phyloP scores from a whole-genome alignment of 2,113 vertebrate species.

The Poicephalus gulielmi region DNA sequence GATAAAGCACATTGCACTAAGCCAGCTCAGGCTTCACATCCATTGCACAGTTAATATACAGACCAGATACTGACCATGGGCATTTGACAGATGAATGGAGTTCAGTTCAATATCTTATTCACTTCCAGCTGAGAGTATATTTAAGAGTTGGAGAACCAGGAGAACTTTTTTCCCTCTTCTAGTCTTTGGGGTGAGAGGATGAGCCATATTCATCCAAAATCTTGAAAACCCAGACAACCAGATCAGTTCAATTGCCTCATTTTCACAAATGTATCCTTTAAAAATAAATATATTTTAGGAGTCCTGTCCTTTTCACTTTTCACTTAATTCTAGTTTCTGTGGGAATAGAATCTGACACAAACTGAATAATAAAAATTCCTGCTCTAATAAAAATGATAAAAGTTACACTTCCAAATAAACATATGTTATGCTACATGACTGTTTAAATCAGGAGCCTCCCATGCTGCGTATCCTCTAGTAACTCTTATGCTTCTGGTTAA shows the following conservation, averaged over 20 bases:
- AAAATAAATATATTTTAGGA: neutral
- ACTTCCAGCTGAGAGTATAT: neutral
- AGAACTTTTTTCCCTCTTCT: neutral
- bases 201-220: neutral
- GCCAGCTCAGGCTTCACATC: neutral
- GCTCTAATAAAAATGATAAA: neutral
- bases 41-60: neutral
- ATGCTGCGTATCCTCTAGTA: neutral
- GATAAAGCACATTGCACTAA: rapidly evolving
- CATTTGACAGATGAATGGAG: neutral
- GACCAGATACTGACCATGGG: neutral
- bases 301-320: neutral
- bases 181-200: neutral
- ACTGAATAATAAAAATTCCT: neutral
- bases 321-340: neutral
- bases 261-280: neutral
- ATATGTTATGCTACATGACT: neutral
- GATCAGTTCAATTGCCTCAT: neutral
- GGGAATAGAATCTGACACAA: neutral
- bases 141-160: neutral
- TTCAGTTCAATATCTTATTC: neutral
- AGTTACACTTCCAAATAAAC: neutral
- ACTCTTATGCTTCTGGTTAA: neutral
- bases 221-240: neutral
- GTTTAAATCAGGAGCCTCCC: neutral